phyloP scores from a whole-genome alignment of 2,113 vertebrate species.

The Aptenodytes forsteri region DNA sequence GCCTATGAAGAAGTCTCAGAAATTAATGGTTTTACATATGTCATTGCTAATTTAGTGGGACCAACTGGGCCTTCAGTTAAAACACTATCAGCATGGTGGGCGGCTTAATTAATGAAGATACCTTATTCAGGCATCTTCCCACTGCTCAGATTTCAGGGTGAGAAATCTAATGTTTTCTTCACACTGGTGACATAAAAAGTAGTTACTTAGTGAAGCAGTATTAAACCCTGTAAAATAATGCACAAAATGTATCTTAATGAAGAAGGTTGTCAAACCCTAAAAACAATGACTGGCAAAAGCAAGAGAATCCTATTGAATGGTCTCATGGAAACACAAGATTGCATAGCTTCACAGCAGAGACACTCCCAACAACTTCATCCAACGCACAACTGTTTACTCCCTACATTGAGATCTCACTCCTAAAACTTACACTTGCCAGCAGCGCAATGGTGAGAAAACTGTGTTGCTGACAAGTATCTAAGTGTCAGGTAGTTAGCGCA shows the following conservation, averaged over 20 bases:
- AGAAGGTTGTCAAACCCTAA: not conserved
- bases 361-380: not conserved
- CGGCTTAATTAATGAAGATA: not conserved
- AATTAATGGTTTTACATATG: not conserved
- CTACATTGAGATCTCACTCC: not conserved
- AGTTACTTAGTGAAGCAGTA: not conserved
- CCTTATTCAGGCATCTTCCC: not conserved
- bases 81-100: not conserved
- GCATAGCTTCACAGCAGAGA: not conserved
- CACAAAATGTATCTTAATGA: not conserved
- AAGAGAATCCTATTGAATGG: not conserved
- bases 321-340: not conserved
- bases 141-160: not conserved
- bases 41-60: not conserved
- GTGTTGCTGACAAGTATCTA: not conserved
- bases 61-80: not conserved
- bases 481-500: not conserved
- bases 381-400: not conserved
- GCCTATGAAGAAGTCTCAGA: not conserved
- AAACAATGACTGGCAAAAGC: not conserved
- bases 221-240: not conserved
- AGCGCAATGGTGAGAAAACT: not conserved
- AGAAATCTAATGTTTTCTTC: not conserved
- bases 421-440: not conserved
- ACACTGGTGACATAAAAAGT: not conserved